Evolutionary conservation across 1,140 invertebrate species (phyloP), one percentile per base, ranked within the genome.

Genomic region (Meloidogyne chitwoodi): DNA sequence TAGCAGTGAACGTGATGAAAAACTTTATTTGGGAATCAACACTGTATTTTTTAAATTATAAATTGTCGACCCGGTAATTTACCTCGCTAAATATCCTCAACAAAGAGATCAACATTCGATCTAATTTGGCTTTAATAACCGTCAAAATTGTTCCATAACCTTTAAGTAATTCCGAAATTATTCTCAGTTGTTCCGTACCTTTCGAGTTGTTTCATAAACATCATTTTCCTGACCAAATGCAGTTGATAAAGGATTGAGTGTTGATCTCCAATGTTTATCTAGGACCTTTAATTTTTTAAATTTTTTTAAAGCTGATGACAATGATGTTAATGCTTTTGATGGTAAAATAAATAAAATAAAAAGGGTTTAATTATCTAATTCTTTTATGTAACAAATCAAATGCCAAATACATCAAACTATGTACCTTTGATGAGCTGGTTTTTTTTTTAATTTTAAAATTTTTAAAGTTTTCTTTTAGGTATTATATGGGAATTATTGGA

Each of bases 311-410:
- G 48, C 76, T 85, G 19, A 65, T 86, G 14, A 87, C 84, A 38
- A 83, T 86, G 82, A 79, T 80, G 1, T 79, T 86, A 38, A 87
- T 86, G 85, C 74, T 86, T 76, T 26, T 86, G 19, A 86, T 86
- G 84, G 81, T 86, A n/a, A 77, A 75, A 63, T 83, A 22, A 22
- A n/a, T 8, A 67, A 38, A n/a, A 16, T 0, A n/a, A 31, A 34
- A 26, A 31, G 10, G 3, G 62, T 10, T 26, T 26, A 41, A 31
- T 5, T 67, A 6, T 19, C 6, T 26, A 26, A 34, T 38, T 8
- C 4, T 67, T 67, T 31, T 31, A 67, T 67, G 65, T 67, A 19
- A 67, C 38, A 19, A 31, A 85, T 65, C 80, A 87, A 68, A 86
- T 86, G 84, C 84, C 84, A n/a, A 83, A 68, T 24, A 86, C 84